Evolutionary conservation across 2,888 invertebrate species (phyloP), one percentile per base, ranked within the genome.

Genomic region (Callyntrura guangdongensis): DNA sequence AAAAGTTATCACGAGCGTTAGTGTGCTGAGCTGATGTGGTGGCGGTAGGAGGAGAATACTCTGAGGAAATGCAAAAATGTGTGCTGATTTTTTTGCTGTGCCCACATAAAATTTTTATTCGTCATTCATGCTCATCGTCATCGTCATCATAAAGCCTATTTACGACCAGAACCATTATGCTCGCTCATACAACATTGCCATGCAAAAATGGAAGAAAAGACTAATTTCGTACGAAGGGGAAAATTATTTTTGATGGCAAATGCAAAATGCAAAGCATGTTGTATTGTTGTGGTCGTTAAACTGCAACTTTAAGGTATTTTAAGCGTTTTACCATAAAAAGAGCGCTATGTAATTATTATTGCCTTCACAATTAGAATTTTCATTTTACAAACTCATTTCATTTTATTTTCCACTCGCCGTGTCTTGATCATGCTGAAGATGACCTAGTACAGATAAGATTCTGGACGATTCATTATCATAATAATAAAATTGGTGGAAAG

Each of bases 391-490:
- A 6, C 36, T 6, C 36, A 6, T 36, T n/a, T n/a, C n/a, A n/a
- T 17, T 59, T 59, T 17, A 17, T 59, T 8, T 5, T 59, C 59
- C 59, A 59, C 1, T 6, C 59, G 2, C 59, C 12, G 36, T 36
- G 36, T 36, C 3, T 6, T 36, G 3, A 36, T 36, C 36, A 36
- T 36, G 36, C 8, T 61, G 22, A 61, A 22, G 61, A 61, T 61
- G 61, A 61, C 61, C 61, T n/a, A 61, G 22, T 61, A n/a, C 22
- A 61, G 6, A 12, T 36, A 36, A 36, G 6, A 56, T 56, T 56
- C 56, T 56, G 56, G 56, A 56, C 56, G 56, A 56, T 56, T 56
- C 56, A 56, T 56, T 56, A n/a, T n/a, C 56, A 56, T 56, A 56
- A 56, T 53, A n/a, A n/a, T 36, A 36, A 36, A 36, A 36, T 36